phyloP scores from a whole-genome alignment of 1,140 invertebrate genomes.

The Stegodyphus mimosarum region DNA sequence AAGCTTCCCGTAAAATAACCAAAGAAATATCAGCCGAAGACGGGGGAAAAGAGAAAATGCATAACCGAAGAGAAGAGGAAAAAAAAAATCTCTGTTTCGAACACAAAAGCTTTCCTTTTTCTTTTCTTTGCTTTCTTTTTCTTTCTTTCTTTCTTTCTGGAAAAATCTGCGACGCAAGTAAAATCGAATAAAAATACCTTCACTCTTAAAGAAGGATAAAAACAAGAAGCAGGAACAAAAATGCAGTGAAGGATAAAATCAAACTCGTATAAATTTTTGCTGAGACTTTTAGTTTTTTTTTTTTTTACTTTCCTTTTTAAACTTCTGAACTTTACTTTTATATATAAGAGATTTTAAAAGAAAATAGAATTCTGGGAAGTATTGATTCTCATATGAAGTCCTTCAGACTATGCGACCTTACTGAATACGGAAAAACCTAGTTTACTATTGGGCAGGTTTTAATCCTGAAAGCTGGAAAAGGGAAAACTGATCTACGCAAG shows the following conservation, averaged over 20 bases:
- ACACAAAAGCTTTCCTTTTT: slow-evolving; percentile 36
- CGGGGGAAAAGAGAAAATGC: slow-evolving; percentile 39
- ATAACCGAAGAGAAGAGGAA: slow-evolving; percentile 29
- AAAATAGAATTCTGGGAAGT: too few species aligned
- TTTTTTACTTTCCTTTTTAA: slow-evolving; percentile 20
- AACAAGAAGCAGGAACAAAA: slow-evolving; percentile 43
- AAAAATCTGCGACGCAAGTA: slow-evolving; percentile 58
- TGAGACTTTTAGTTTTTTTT: slow-evolving; percentile 26
- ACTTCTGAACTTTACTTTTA: slow-evolving; percentile 55
- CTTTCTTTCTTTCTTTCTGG: background rate
- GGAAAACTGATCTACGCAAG: too few species aligned
- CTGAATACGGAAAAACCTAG: too few species aligned
- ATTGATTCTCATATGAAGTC: too few species aligned
- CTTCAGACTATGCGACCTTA: too few species aligned
- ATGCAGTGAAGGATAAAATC: slow-evolving; percentile 52
- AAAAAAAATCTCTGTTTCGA: slow-evolving; percentile 39
- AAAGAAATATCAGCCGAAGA: slow-evolving; percentile 47
- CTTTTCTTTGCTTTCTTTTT: slow-evolving; percentile 2
- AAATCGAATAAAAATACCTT: slow-evolving; percentile 60
- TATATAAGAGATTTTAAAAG: background rate
- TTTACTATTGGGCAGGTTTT: too few species aligned
- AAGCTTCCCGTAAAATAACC: slow-evolving; percentile 57
- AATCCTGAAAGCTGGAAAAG: too few species aligned
- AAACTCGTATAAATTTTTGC: slow-evolving; percentile 59
- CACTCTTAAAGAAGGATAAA: slow-evolving; percentile 60